These are phyloP conservation scores for Stomorhina lunata DNA, from an alignment of 2,888 invertebrate species.

Conservation along the genomic window DNA sequence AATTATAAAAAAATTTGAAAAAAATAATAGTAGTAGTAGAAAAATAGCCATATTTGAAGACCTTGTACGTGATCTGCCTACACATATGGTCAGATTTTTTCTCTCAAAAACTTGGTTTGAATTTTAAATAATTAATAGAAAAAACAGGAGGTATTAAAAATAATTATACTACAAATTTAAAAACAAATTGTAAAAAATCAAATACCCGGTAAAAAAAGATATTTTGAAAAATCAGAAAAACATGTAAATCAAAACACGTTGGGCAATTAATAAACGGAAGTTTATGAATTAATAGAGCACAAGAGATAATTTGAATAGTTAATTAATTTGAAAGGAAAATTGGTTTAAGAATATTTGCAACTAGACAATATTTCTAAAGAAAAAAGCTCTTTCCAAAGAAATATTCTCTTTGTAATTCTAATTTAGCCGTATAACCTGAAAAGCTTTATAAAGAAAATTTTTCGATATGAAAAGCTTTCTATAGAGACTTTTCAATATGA, in stretches of 20 bases:
- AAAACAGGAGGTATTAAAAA: slow-evolving; percentile 1
- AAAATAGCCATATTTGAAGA: slow-evolving; percentile 74
- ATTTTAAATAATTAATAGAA: slow-evolving; percentile 55
- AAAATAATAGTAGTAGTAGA: slow-evolving; percentile 9
- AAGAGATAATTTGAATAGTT: too few species aligned
- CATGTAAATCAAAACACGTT: background rate
- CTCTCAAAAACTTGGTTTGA: slow-evolving; percentile 56
- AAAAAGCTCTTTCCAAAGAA: too few species aligned
- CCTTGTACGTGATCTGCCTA: slow-evolving; percentile 78
- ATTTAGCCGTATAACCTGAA: too few species aligned
- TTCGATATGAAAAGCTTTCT: too few species aligned
- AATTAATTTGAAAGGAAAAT: too few species aligned
- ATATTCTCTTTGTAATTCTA: too few species aligned
- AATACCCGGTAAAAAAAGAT: background rate
- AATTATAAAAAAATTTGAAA: slow-evolving; percentile 1
- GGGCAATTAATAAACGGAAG: slow-evolving; percentile 22
- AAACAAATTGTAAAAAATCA: slow-evolving; percentile 29
- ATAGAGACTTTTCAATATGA: too few species aligned
- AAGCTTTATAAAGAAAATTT: too few species aligned
- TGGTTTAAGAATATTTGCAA: too few species aligned
- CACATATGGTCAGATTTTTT: slow-evolving; percentile 67
- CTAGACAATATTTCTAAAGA: too few species aligned
- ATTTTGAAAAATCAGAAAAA: background rate
- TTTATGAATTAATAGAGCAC: background rate
- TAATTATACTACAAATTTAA: slow-evolving; percentile 12